These are phyloP conservation scores for Hyaena hyaena DNA, from an alignment of 2,113 vertebrate species.

Conservation along the genomic window DNA sequence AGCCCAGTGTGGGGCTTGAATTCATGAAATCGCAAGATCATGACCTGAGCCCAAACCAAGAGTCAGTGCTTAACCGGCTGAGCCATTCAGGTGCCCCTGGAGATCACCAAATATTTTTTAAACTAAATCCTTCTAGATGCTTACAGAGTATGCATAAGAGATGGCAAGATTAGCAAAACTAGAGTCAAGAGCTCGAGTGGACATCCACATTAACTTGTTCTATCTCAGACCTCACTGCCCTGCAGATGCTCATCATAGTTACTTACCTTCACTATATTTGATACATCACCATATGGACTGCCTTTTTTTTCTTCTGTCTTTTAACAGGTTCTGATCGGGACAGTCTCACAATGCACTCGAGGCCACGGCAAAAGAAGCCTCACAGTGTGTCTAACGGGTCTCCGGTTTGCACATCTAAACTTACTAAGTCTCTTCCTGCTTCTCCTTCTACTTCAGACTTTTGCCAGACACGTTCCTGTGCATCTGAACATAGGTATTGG, in stretches of 20 bases:
- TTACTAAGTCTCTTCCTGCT: constrained; percentile 77
- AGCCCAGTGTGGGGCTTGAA: too few species aligned
- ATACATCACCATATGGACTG: neutral
- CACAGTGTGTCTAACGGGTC: neutral
- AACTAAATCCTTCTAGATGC: constrained; percentile 4
- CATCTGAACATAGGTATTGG: constrained; percentile 89
- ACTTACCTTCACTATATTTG: neutral
- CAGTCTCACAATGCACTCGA: constrained; percentile 56
- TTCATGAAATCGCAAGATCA: too few species aligned
- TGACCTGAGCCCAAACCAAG: too few species aligned
- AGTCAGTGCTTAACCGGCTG: too few species aligned
- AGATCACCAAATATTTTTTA: constrained; percentile 29
- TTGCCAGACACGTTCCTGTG: constrained; percentile 85
- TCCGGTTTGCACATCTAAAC: constrained; percentile 81
- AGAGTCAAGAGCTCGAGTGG: neutral
- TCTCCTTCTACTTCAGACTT: constrained; percentile 88
- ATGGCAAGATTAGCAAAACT: neutral
- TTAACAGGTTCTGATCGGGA: constrained; percentile 85
- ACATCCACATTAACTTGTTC: neutral
- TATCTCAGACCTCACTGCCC: neutral
- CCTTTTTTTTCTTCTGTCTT: neutral
- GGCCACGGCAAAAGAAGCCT: constrained; percentile 78
- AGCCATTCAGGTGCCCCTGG: too few species aligned
- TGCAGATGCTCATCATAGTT: neutral
- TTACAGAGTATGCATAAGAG: neutral